Evolutionary conservation across 2,888 invertebrate species (phyloP), one percentile per base, ranked within the genome.

Genomic region (Baronia brevicornis): DNA sequence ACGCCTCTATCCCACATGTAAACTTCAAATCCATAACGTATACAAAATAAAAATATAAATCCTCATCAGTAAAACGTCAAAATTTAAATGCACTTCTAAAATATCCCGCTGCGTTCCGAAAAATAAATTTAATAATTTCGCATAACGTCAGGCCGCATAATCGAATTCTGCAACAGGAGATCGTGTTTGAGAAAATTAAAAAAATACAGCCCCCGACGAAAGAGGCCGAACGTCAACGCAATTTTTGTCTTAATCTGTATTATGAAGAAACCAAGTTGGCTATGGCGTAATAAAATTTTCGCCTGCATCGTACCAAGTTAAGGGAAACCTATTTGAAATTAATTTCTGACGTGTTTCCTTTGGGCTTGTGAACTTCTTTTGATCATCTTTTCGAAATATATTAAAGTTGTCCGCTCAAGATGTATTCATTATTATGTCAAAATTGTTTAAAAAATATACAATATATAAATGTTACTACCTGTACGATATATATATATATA

Each of bases 141-240:
- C 54, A 53, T 57, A 62, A 65, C 53, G 55, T 48, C 46, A 53
- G 59, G 60, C 61, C 53, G 54, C 56, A 66, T 74, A 80, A 80
- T 79, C 74, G 73, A 80, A 78, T 79, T 48, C 44, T 47, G 40
- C 47, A 51, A 49, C 67, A 59, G 53, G 51, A 60, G 62, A 69
- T 66, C 62, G 60, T 67, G 73, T 74, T 75, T 67, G 67, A 60
- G 77, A 78, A 80, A 82, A 80, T 79, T 77, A 79, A 82, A 82
- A 80, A 82, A 73, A 78, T 72, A 75, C 62, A 53, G 64, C 62
- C 55, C 54, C 59, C 57, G 54, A 48, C 49, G 45, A 41, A 54
- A 51, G 58, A 53, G 58, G 59, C 52, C 48, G 55, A 55, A 69
- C 79, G 80, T 80, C 82, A 75, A 64, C 64, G 60, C 77, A 78